Base-by-base conservation (phyloP, 2,113 vertebrate genomes). In the Entosphenus tridentatus region DNA sequence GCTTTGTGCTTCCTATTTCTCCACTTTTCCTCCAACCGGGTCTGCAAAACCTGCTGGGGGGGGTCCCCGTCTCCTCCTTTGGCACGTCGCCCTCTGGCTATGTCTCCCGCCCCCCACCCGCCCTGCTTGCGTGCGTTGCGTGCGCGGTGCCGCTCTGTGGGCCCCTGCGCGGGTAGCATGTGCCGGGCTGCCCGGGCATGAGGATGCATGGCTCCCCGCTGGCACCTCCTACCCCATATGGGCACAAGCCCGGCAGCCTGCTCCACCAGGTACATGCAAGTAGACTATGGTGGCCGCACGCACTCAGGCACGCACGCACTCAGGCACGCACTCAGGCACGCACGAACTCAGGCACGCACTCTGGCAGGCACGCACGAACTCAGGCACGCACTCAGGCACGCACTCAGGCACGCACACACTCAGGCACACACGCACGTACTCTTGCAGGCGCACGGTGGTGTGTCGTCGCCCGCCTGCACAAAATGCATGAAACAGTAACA, bases 181-280 rank as follows among this genome's bases (percentile, higher is more conserved):
- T 62, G 58, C 58, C 58, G 58, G 58, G 58, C 58, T 62, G 58
- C 18, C 58, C 58, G 13, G 58, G 58, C 13, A 62, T 62, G 16
- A 62, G 58, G 58, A 62, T 62, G 58, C 58, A 62, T 18, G 16
- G 58, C 58, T 18, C 58, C 13, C 13, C 13, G 13, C 58, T 62
- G 58, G 58, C 18, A 14, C 58, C 58, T 62, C 58, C 58, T 18
- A 14, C 58, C 18, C 58, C 58, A 14, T 62, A 14, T 62, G 58
- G 58, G 16, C 58, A 62, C 58, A 62, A 62, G 58, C 58, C 58
- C 13, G 58, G 58, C 58, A 62, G 58, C 58, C 18, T 62, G 58
- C 58, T 62, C 13, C 58, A 62, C 58, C 58, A 62, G 58, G 58
- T 62, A 62, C 13, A 13, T 7, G 16, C 13, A 13, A 13, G 58